phyloP scores from a whole-genome alignment of 1,140 invertebrate genomes.

The Riptortus pedestris region DNA sequence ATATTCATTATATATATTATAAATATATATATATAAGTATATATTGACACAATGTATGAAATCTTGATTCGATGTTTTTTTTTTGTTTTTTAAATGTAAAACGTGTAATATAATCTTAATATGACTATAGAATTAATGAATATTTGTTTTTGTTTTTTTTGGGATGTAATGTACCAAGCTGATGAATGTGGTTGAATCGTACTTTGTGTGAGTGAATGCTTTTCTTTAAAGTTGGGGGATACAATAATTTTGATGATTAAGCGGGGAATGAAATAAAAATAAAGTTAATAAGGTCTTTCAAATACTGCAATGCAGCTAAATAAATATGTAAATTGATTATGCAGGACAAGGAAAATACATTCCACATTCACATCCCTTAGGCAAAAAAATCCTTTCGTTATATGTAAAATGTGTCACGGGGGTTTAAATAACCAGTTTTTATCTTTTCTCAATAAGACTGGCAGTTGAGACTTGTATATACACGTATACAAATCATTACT shows the following conservation, averaged over 20 bases:
- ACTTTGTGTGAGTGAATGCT: slow-evolving; percentile 2
- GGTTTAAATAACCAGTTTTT: slow-evolving; percentile 18
- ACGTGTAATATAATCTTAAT: slow-evolving; percentile 23
- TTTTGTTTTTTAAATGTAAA: slow-evolving; percentile 25
- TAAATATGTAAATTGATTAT: not conserved
- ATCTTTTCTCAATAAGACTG: slow-evolving; percentile 26
- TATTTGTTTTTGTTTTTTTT: slow-evolving; percentile 6
- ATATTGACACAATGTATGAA: slow-evolving; percentile 9
- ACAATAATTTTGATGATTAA: slow-evolving; percentile 2
- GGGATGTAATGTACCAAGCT: not conserved
- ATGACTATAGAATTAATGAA: slow-evolving; percentile 16
- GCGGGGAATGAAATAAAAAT: not conserved
- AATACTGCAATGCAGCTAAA: not conserved
- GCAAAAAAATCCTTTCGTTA: not conserved
- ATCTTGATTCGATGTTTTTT: slow-evolving; percentile 22
- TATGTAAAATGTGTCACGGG: not conserved
- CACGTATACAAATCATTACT: slow-evolving; percentile 14
- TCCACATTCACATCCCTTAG: slow-evolving; percentile 8
- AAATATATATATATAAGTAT: slow-evolving; percentile 1
- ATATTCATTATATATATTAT: not conserved
- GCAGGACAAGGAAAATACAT: not conserved
- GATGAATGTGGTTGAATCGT: slow-evolving; percentile 7
- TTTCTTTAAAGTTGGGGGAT: not conserved
- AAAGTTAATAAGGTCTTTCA: slow-evolving; percentile 26
- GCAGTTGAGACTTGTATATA: slow-evolving; percentile 28